These are phyloP conservation scores for Nycticebus coucang DNA, from an alignment of 2,113 vertebrate species.

Conservation along the genomic window DNA sequence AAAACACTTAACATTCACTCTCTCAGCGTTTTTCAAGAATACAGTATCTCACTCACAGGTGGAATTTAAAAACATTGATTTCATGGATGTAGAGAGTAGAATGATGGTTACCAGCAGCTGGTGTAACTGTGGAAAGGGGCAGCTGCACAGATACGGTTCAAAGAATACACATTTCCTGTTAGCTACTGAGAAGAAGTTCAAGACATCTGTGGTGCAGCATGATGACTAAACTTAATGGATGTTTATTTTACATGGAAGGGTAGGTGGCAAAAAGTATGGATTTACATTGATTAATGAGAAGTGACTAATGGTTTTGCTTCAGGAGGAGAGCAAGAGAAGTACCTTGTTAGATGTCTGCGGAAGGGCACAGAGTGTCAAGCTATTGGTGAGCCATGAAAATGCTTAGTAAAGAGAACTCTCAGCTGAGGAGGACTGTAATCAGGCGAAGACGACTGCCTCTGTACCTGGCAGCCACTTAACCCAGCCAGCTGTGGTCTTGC, in stretches of 20 bases:
- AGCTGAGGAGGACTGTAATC: neutral
- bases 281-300: neutral
- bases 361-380: neutral
- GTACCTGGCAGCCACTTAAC: neutral
- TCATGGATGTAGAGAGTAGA: neutral
- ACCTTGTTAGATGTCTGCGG: neutral
- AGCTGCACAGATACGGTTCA: neutral
- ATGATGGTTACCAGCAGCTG: neutral
- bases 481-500: neutral
- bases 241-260: neutral
- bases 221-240: neutral
- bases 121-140: neutral
- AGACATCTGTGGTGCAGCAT: neutral
- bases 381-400: neutral
- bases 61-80: neutral
- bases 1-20: neutral
- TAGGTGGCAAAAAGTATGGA: neutral
- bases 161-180: neutral
- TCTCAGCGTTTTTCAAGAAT: neutral
- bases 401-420: neutral
- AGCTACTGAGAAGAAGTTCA: neutral
- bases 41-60: neutral
- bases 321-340: neutral
- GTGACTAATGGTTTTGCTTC: neutral
- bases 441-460: neutral